Evolutionary conservation across 2,888 invertebrate genomes (phyloP).

Genomic region (Chloromyia formosa): DNA sequence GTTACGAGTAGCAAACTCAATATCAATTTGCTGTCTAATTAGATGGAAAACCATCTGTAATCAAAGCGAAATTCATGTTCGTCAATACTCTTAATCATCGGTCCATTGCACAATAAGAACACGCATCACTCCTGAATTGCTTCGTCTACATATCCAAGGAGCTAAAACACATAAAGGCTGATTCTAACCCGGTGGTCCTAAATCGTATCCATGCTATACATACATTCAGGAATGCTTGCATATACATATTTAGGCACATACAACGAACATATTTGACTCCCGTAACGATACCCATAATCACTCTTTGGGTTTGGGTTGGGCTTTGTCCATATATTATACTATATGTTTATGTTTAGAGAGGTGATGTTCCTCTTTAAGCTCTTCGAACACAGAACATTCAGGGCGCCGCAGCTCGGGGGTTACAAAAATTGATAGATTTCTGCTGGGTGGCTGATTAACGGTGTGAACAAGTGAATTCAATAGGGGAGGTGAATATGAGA

Average conservation of each 20-base stretch:
- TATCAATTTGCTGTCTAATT: constrained; percentile 41
- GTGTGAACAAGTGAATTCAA: neutral
- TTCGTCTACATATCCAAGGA: neutral
- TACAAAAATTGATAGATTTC: constrained; percentile 23
- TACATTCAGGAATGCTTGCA: neutral
- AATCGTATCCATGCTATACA: neutral
- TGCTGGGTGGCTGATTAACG: constrained; percentile 23
- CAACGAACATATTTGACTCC: neutral
- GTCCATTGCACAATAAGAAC: constrained; percentile 37
- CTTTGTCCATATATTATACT: no score
- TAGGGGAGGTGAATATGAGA: constrained; percentile 26
- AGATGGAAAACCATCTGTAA: constrained; percentile 43
- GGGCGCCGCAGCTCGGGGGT: neutral
- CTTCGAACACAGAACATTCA: neutral
- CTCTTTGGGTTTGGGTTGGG: neutral
- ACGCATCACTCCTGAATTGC: neutral
- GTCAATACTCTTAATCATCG: constrained; percentile 26
- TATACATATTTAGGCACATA: neutral
- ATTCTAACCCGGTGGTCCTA: constrained; percentile 11
- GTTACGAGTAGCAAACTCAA: constrained; percentile 21
- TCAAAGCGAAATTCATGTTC: constrained; percentile 41
- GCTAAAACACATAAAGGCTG: constrained; percentile 15
- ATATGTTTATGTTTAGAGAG: no score
- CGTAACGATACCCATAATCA: neutral
- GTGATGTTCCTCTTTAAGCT: neutral